A percentile compares a stretch with the other conserved stretches of the same genome.
Conservation (phyloP, 2,888 invertebrate genomes). For the Leptopilina drosophilae region DNA sequence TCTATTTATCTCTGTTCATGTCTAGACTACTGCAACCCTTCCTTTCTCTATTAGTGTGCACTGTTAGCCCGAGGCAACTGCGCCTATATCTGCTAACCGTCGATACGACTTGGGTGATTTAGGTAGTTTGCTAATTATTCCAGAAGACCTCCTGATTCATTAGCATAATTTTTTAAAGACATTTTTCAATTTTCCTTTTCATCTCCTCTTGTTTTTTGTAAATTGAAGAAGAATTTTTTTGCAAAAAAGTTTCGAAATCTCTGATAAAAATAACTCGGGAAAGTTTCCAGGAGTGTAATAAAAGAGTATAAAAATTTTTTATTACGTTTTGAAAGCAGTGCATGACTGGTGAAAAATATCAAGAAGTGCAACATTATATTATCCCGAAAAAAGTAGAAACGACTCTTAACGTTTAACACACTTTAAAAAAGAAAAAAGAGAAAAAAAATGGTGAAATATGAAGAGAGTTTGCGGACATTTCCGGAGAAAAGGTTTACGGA, state of each 20-base stretch:
- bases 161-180: too few species aligned
- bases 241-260: too few species aligned
- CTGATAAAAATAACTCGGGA: too few species aligned
- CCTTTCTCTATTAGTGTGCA: conserved; percentile 54
- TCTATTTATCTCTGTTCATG: conserved; percentile 49
- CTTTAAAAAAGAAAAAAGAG: neutral
- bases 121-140: conserved; percentile 72
- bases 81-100: conserved; percentile 67
- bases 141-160: conserved; percentile 67
- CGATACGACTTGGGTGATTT: conserved; percentile 70
- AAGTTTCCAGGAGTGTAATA: too few species aligned
- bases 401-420: neutral
- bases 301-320: too few species aligned
- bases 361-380: conserved; percentile 1
- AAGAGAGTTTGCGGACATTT: conserved; percentile 25
- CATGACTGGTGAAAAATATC: neutral
- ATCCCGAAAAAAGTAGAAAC: neutral
- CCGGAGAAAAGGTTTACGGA: conserved; percentile 21
- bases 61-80: conserved; percentile 69
- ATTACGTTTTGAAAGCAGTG: neutral
- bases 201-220: too few species aligned
- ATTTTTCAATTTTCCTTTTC: too few species aligned
- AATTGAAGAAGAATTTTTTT: too few species aligned
- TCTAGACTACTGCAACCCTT: conserved; percentile 42
- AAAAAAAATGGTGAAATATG: neutral